Evolutionary conservation across 2,888 invertebrate species (phyloP).

Genomic region (Phortica magna): DNA sequence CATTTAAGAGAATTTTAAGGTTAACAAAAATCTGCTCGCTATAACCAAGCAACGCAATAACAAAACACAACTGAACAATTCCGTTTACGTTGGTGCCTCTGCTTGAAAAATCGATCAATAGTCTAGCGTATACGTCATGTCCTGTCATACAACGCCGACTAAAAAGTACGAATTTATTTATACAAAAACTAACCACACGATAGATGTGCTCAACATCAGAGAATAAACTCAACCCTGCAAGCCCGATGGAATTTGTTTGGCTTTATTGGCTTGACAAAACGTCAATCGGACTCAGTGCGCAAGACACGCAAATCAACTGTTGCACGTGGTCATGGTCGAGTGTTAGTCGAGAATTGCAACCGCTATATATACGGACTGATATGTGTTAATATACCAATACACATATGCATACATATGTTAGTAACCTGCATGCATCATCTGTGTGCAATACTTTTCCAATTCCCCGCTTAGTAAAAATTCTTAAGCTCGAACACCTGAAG

Average conservation of each 20-base stretch:
- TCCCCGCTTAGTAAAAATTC: no score
- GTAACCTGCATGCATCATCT: no score
- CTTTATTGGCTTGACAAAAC: constrained; percentile 52
- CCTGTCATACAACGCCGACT: constrained; percentile 11
- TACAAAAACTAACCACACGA: neutral
- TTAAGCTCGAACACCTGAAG: no score
- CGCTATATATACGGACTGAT: no score
- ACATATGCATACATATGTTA: no score
- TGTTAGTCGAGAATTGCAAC: no score
- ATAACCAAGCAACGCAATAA: constrained; percentile 9
- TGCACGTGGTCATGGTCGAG: constrained; percentile 57
- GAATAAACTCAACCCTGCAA: constrained; percentile 38
- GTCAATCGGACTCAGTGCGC: constrained; percentile 59
- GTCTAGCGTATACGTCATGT: neutral
- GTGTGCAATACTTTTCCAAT: no score
- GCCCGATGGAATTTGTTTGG: constrained; percentile 43
- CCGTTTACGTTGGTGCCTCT: neutral
- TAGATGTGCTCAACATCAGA: neutral
- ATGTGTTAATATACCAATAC: no score
- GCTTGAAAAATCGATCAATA: constrained; percentile 32
- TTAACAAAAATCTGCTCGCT: constrained; percentile 10
- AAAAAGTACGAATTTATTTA: constrained; percentile 10
- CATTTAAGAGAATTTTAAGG: neutral
- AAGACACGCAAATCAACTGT: constrained; percentile 70
- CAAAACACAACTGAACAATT: constrained; percentile 24